These are phyloP conservation scores for Apus apus DNA, from an alignment of 2,113 vertebrate species.

Conservation along the genomic window DNA sequence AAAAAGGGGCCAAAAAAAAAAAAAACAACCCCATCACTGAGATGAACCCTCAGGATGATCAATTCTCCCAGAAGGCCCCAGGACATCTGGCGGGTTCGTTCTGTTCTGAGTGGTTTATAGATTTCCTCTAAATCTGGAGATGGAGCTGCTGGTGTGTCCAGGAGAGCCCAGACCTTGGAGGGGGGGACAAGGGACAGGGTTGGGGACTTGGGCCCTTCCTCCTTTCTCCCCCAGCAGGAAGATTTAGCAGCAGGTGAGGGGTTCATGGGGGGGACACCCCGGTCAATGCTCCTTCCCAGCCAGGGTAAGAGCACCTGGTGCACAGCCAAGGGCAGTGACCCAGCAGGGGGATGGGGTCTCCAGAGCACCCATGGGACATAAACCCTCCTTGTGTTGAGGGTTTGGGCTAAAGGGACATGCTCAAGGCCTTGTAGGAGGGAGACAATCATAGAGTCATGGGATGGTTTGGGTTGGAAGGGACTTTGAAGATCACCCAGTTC, in stretches of 20 bases:
- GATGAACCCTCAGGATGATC: neutral
- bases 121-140: slow-evolving; percentile 39
- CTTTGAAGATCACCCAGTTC: no score
- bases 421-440: neutral
- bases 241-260: neutral
- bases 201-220: neutral
- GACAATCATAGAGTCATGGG: neutral
- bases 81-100: neutral
- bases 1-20: no score
- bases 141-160: fast-evolving
- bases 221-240: neutral
- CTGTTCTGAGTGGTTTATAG: slow-evolving; percentile 49
- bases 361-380: neutral
- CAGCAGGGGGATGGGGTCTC: fast-evolving
- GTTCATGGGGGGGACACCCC: neutral
- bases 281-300: neutral
- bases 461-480: no score
- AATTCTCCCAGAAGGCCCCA: neutral
- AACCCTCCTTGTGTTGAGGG: fast-evolving
- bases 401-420: neutral
- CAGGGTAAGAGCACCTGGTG: neutral
- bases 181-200: neutral
- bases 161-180: fast-evolving
- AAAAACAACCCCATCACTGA: no score
- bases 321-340: fast-evolving